Base-by-base conservation (phyloP, 2,797 vertebrate genomes). In the Chaetophractus vellerosus region DNA sequence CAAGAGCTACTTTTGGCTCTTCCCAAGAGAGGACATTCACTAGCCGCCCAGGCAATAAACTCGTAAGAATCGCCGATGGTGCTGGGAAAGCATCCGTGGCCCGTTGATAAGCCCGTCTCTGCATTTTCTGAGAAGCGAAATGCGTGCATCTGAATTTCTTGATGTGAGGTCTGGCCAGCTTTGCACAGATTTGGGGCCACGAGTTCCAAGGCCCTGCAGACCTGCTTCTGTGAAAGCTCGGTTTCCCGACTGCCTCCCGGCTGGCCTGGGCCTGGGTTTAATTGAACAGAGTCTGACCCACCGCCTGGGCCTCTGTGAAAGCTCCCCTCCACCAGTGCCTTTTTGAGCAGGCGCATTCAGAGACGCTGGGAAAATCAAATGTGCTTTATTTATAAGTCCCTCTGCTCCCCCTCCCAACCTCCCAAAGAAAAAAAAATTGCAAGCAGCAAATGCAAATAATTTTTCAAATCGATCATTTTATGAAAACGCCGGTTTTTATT, bases 381-480 rank as follows among this genome's bases (percentile, higher is more conserved):
- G 92, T 96, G 97, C 93, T 98, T 98, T 95, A 95, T 98, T 98
- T 97, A 95, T 97, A 98, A 98, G 97, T 98, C 98, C 97, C 97
- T 21, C 41, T 88, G 87, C 95, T 97, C 91, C 94, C 64, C 55
- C 75, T 71, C 94, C 97, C 84, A 93, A 76, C 96, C 95, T 96
- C 96, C 45, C 93, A 66, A 86, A 97, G 93, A 96, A 96, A 97
- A 81, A 95, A 97, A 97, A 96, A 94, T 88, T 71, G 71, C 90
- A 95, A 95, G 92, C 81, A 95, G 95, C 19, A n/a, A 96, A 97
- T 96, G 94, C 97, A 98, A 98, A 97, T 98, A 98, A 98, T 95
- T 98, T 98, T 98, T 98, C 95, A 96, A 98, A 97, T 97, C 97
- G 83, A 97, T 96, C 85, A n/a, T 97, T 98, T 98, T 98, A 97